These are phyloP conservation scores for Eucera pruinosa DNA, from an alignment of 2,888 invertebrate genomes.

Conservation along the genomic window DNA sequence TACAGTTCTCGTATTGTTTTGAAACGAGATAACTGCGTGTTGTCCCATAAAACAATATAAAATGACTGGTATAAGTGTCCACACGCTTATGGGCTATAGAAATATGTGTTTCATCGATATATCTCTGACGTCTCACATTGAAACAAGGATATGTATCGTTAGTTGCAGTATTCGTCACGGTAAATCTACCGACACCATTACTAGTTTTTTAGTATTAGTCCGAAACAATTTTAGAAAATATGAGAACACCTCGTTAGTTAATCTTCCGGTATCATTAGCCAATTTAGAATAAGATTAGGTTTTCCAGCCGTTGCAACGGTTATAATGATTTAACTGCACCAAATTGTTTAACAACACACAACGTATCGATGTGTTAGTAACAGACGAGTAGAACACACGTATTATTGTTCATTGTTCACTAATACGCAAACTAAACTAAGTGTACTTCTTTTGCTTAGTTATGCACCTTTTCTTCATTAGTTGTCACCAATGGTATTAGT, in stretches of 20 bases:
- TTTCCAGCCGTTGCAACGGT: conserved; percentile 36
- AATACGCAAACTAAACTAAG: conserved; percentile 53
- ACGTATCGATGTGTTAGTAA: conserved; percentile 44
- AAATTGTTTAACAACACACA: conserved; percentile 65
- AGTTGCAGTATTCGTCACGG: conserved; percentile 66
- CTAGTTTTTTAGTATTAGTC: conserved; percentile 68
- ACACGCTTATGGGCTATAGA: conserved; percentile 31
- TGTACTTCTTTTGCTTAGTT: conserved; percentile 54
- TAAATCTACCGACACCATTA: conserved; percentile 52
- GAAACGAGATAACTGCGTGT: conserved; percentile 20
- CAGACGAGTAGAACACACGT: conserved; percentile 34
- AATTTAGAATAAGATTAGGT: conserved; percentile 52
- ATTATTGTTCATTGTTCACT: conserved; percentile 57
- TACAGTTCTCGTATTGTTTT: conserved; percentile 27
- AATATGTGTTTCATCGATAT: conserved; percentile 50
- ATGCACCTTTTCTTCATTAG: conserved; percentile 52
- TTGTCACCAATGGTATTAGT: conserved; percentile 65
- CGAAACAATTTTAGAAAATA: conserved; percentile 52
- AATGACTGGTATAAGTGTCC: conserved; percentile 37
- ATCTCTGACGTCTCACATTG: conserved; percentile 48
- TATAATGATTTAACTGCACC: conserved; percentile 67
- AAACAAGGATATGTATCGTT: conserved; percentile 56
- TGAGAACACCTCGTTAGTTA: conserved; percentile 45
- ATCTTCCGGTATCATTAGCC: conserved; percentile 54
- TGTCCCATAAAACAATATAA: conserved; percentile 46